Percentiles rank a stretch among this genome's conserved stretches.
phyloP scores from a whole-genome alignment of 2,797 vertebrate genomes.

The Gymnodraco acuticeps region DNA sequence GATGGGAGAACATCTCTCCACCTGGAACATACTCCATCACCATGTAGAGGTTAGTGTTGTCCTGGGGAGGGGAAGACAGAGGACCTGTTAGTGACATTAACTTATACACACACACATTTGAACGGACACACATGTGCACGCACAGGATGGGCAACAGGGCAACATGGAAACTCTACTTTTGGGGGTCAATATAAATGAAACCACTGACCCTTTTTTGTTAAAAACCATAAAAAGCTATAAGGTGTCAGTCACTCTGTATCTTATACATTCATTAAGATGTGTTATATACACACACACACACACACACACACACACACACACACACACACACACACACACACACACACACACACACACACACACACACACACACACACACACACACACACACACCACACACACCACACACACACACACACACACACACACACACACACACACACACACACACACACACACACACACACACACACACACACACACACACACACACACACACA shows the following conservation, averaged over 20 bases:
- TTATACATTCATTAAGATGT: neutral
- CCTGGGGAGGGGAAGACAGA: slow-evolving; percentile 74
- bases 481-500: no score
- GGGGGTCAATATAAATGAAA: neutral
- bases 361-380: no score
- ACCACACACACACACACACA: no score
- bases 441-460: no score
- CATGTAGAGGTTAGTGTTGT: slow-evolving; percentile 96
- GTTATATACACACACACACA: no score
- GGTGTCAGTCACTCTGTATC: neutral
- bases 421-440: no score
- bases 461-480: no score
- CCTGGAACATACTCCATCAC: slow-evolving; percentile 95
- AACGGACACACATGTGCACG: neutral
- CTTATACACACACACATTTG: neutral
- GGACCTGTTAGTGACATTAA: slow-evolving; percentile 37
- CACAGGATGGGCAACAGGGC: neutral
- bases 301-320: no score
- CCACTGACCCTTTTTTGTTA: neutral
- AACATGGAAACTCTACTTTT: neutral
- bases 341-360: no score
- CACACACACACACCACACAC: no score
- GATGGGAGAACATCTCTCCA: slow-evolving; percentile 95
- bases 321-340: no score
- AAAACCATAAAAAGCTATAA: neutral